Evolutionary conservation across 2,888 invertebrate genomes (phyloP).

Genomic region (Torymus aiolomorphi): DNA sequence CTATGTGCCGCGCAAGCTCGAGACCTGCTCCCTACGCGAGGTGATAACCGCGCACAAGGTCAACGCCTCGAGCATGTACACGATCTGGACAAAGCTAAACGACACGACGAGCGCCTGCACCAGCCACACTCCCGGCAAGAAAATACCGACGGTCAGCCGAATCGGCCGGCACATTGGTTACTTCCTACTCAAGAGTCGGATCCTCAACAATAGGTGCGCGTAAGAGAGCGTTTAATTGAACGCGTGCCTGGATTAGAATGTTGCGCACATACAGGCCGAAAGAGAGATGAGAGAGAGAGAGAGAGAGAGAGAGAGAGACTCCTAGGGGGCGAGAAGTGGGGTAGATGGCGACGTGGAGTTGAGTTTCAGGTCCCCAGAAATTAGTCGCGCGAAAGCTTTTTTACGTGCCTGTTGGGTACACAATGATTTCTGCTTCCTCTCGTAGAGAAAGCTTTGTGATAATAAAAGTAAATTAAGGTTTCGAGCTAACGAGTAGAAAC

Average conservation of each 20-base stretch:
- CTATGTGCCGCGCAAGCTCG: constrained; percentile 77
- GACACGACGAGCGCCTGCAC: constrained; percentile 41
- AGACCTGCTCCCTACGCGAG: constrained; percentile 77
- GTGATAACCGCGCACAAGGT: constrained; percentile 79
- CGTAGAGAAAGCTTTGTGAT: too few relatives aligned
- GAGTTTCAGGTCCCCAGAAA: neutral
- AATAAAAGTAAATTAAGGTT: too few relatives aligned
- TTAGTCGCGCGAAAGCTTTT: too few relatives aligned
- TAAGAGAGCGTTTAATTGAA: constrained; percentile 1
- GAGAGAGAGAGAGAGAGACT: too few relatives aligned
- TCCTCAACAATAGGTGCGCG: constrained; percentile 37
- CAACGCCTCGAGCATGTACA: constrained; percentile 76
- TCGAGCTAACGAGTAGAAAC: too few relatives aligned
- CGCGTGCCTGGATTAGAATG: too few relatives aligned
- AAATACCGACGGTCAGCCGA: constrained; percentile 26
- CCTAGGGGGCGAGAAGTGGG: too few relatives aligned
- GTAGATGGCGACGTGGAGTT: too few relatives aligned
- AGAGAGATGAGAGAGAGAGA: too few relatives aligned
- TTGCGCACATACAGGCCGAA: too few relatives aligned
- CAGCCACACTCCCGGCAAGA: neutral
- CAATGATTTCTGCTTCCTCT: too few relatives aligned
- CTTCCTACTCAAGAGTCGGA: constrained; percentile 65
- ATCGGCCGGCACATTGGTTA: constrained; percentile 63
- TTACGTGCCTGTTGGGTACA: too few relatives aligned
- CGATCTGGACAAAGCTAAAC: constrained; percentile 70